These are phyloP conservation scores for Cichladusa arquata DNA, from an alignment of 2,113 vertebrate genomes.

Conservation along the genomic window DNA sequence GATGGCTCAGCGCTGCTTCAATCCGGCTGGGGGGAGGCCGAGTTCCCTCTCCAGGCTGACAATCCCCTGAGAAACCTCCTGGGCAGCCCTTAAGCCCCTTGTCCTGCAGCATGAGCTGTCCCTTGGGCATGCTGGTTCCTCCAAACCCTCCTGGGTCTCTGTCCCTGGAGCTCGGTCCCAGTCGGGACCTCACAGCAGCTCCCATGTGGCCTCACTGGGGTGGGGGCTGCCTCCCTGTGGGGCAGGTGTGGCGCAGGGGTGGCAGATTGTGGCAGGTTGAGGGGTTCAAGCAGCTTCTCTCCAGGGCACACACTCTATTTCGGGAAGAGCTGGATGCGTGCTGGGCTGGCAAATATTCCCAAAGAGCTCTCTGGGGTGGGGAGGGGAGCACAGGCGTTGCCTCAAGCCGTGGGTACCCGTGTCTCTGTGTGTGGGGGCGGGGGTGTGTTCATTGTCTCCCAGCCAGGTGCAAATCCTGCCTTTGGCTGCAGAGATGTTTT, in stretches of 20 bases:
- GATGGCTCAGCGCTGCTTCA: background rate
- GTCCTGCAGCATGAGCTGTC: background rate
- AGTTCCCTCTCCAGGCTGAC: background rate
- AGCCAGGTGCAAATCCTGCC: background rate
- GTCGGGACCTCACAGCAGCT: background rate
- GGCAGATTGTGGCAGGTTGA: background rate
- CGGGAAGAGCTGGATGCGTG: background rate
- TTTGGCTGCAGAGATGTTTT: background rate
- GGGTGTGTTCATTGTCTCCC: background rate
- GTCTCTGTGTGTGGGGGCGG: background rate
- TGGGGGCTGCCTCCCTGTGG: background rate
- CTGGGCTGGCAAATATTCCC: background rate
- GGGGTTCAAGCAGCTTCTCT: background rate
- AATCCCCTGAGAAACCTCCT: background rate
- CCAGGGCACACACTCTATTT: background rate
- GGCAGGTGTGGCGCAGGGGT: background rate
- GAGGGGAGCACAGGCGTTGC: background rate
- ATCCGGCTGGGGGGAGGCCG: background rate
- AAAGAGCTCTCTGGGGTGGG: rapidly evolving
- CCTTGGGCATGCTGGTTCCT: background rate
- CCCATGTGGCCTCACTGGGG: rapidly evolving
- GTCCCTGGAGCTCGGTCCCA: background rate
- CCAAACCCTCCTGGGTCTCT: rapidly evolving
- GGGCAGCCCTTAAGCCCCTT: background rate
- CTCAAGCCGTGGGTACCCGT: rapidly evolving